Conservation (phyloP, 1,140 invertebrate genomes). For the Hydropsyche tenuis region DNA sequence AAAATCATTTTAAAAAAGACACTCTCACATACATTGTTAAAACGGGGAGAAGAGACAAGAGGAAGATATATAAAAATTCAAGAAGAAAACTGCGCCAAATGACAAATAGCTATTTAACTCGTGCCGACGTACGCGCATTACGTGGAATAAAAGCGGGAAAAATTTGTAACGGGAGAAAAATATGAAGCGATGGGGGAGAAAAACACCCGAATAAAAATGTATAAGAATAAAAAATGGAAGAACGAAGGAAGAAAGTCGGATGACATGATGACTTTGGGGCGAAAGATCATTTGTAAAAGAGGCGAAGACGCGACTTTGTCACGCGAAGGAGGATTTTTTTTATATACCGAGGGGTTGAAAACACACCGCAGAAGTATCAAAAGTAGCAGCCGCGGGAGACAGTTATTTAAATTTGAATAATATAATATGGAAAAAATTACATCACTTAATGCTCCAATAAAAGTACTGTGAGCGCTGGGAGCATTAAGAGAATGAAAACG, state of each 20-base stretch:
- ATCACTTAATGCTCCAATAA: slow-evolving; percentile 67
- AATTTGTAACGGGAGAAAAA: slow-evolving; percentile 55
- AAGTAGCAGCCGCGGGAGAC: slow-evolving; percentile 57
- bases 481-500: slow-evolving; percentile 61
- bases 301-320: slow-evolving; percentile 8
- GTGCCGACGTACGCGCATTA: slow-evolving; percentile 50
- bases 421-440: slow-evolving; percentile 66
- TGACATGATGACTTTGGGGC: slow-evolving; percentile 47
- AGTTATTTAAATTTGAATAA: slow-evolving; percentile 68
- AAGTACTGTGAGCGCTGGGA: slow-evolving; percentile 64
- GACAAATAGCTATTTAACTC: slow-evolving; percentile 52
- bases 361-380: slow-evolving; percentile 19
- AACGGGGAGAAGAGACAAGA: slow-evolving; percentile 7
- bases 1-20: slow-evolving; percentile 48
- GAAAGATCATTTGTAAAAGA: slow-evolving; percentile 48
- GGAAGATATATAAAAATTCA: slow-evolving; percentile 24
- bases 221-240: not conserved
- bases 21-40: not conserved
- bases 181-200: slow-evolving; percentile 55
- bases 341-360: not conserved
- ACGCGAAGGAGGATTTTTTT: slow-evolving; percentile 36
- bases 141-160: slow-evolving; percentile 40
- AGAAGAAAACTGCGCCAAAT: slow-evolving; percentile 43
- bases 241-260: slow-evolving; percentile 52
- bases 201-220: slow-evolving; percentile 57